Percentiles rank a stretch among this genome's conserved stretches.
Conservation (phyloP, 2,888 invertebrate genomes). For the Xylota segnis region DNA sequence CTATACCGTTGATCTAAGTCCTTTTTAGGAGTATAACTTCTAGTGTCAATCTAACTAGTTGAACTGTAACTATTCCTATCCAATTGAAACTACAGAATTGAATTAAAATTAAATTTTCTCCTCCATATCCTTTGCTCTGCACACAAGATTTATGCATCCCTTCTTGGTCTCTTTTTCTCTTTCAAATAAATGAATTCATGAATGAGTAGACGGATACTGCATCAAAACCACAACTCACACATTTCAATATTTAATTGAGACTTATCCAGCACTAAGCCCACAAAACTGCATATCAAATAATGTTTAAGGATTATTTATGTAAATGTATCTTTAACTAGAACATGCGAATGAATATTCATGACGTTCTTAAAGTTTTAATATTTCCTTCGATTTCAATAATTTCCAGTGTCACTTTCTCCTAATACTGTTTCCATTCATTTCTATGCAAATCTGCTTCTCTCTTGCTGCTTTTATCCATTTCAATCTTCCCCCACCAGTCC, state of each 20-base stretch:
- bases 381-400: constrained; percentile 59
- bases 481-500: constrained; percentile 35
- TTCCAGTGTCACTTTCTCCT: constrained; percentile 55
- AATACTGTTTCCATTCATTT: constrained; percentile 34
- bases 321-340: constrained; percentile 63
- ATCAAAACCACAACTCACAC: constrained; percentile 29
- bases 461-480: constrained; percentile 33
- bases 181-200: constrained; percentile 22
- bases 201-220: constrained; percentile 29
- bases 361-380: constrained; percentile 62
- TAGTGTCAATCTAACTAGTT: not conserved
- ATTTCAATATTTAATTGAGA: constrained; percentile 69
- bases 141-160: not conserved
- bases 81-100: not conserved
- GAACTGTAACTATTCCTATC: not conserved
- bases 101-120: constrained; percentile 17
- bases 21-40: not conserved
- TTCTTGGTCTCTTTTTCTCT: too few relatives aligned
- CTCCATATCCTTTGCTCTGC: not conserved
- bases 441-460: constrained; percentile 45
- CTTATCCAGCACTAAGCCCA: constrained; percentile 44
- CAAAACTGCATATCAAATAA: constrained; percentile 60
- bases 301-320: constrained; percentile 52
- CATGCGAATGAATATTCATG: constrained; percentile 66
- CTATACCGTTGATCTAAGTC: not conserved